These are phyloP conservation scores for Aphodius sticticus DNA, from an alignment of 2,888 invertebrate genomes.

Conservation along the genomic window DNA sequence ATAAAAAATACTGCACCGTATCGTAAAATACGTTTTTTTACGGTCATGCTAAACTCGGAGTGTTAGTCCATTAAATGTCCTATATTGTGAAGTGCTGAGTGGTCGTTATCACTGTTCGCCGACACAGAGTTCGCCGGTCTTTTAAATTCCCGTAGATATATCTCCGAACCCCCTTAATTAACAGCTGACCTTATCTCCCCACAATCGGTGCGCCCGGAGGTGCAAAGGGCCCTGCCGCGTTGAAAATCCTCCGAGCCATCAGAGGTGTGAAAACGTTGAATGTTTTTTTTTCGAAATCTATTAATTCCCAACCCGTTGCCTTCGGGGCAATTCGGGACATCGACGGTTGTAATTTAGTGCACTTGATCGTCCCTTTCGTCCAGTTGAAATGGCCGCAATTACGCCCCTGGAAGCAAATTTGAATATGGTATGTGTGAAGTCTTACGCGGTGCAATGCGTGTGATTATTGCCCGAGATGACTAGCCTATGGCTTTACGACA, in stretches of 20 bases:
- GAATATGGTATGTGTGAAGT: not conserved
- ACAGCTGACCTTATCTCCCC: constrained; percentile 4
- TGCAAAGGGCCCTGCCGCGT: not conserved
- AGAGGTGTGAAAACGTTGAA: not conserved
- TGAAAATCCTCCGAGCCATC: not conserved
- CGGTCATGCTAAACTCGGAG: not conserved
- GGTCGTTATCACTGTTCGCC: not conserved
- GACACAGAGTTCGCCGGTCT: not conserved
- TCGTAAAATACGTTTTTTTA: not conserved
- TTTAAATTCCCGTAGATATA: not conserved
- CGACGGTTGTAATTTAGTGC: not conserved
- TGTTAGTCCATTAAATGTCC: not conserved
- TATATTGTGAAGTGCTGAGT: constrained; percentile 4
- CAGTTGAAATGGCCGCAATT: not conserved
- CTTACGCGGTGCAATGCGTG: not conserved
- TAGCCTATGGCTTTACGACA: not conserved
- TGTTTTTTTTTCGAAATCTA: not conserved
- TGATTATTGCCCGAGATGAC: not conserved
- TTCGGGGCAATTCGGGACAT: not conserved
- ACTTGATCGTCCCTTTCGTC: not conserved
- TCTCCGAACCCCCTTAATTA: not conserved
- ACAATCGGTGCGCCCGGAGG: not conserved
- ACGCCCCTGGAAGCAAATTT: not conserved
- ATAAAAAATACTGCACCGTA: not conserved
- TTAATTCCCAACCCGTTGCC: not conserved